phyloP scores from a whole-genome alignment of 2,113 vertebrate genomes.

The Phainopepla nitens region DNA sequence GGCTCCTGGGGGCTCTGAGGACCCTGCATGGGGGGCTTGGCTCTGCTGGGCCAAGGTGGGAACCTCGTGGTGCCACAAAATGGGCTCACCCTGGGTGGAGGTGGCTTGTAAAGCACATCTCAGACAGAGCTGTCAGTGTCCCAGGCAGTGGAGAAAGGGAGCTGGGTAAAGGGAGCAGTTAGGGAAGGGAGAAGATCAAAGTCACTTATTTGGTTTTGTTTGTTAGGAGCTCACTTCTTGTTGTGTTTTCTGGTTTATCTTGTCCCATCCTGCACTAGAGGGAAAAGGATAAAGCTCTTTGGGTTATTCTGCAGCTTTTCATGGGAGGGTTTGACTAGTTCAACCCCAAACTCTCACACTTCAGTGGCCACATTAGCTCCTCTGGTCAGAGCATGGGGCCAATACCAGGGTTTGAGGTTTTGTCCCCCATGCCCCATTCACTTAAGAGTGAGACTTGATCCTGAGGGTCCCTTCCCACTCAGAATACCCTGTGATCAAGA shows the following conservation, averaged over 20 bases:
- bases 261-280: background rate
- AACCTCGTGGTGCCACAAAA: background rate
- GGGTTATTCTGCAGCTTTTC: background rate
- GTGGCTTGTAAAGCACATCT: background rate
- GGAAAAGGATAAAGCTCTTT: background rate
- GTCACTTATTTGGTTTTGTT: background rate
- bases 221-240: background rate
- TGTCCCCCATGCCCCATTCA: background rate
- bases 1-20: background rate
- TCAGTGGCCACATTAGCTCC: background rate
- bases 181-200: background rate
- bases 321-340: background rate
- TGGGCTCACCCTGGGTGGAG: accelerated
- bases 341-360: background rate
- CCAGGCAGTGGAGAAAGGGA: background rate
- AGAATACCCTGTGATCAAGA: background rate
- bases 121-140: background rate
- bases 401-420: background rate
- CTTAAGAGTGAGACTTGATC: too few relatives aligned
- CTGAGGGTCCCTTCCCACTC: background rate
- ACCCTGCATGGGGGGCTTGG: accelerated
- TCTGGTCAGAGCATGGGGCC: background rate
- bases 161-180: background rate
- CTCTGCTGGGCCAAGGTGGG: background rate
- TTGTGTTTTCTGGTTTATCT: background rate